Conservation (phyloP, 1,140 invertebrate genomes). For the Orius insidiosus region DNA sequence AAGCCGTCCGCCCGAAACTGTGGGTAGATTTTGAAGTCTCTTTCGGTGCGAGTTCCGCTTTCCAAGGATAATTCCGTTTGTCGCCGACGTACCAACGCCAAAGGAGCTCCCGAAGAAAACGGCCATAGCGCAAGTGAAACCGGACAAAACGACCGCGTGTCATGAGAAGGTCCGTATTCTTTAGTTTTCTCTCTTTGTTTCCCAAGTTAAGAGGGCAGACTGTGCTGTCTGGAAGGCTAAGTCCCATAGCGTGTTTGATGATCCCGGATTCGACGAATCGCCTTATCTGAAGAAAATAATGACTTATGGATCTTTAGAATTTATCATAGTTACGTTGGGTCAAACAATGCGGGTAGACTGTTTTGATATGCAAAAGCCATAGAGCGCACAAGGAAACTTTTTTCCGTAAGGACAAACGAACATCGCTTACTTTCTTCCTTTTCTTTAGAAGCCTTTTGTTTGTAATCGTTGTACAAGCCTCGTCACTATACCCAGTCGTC, state of each 20-base stretch:
- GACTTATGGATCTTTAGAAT: too few species aligned
- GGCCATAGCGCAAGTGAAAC: constrained; percentile 36
- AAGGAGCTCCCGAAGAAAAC: constrained; percentile 41
- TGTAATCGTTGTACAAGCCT: constrained; percentile 45
- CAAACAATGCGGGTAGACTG: constrained; percentile 36
- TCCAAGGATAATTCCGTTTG: too few species aligned
- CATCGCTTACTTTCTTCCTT: constrained; percentile 42
- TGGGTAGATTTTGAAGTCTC: too few species aligned
- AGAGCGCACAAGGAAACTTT: constrained; percentile 38
- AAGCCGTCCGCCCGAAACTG: too few species aligned
- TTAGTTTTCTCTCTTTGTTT: constrained; percentile 55
- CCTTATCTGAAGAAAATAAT: constrained; percentile 43
- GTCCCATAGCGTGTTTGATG: constrained; percentile 38
- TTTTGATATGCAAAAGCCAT: constrained; percentile 50
- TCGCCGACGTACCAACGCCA: constrained; percentile 15
- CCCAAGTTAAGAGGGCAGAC: constrained; percentile 63
- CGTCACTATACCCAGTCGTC: constrained; percentile 42
- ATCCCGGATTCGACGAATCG: constrained; percentile 52
- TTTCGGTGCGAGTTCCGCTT: too few species aligned
- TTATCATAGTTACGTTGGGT: constrained; percentile 53
- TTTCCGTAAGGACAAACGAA: constrained; percentile 49
- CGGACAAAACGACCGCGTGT: constrained; percentile 43
- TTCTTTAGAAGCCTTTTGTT: constrained; percentile 35
- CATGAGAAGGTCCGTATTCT: constrained; percentile 44
- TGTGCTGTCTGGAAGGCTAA: constrained; percentile 44